phyloP scores from a whole-genome alignment of 2,797 vertebrate genomes.

The Falco peregrinus region DNA sequence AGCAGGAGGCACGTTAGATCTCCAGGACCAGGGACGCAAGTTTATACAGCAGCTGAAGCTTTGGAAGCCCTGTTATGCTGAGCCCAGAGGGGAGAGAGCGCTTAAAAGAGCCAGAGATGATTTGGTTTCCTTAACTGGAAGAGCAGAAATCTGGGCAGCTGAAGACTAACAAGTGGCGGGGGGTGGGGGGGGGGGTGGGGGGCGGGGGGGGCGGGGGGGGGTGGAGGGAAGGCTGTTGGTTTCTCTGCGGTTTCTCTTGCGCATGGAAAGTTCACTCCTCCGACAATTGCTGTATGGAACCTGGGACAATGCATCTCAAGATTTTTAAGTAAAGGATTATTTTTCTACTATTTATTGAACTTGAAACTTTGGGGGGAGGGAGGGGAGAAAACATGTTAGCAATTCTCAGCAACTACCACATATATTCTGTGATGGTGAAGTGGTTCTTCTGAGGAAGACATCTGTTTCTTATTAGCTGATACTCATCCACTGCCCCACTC shows the following conservation, averaged over 20 bases:
- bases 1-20: slow-evolving; percentile 45
- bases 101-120: slow-evolving; percentile 20
- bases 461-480: slow-evolving; percentile 44
- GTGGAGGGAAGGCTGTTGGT: background rate
- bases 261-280: background rate
- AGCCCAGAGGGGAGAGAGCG: slow-evolving; percentile 58
- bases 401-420: background rate
- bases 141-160: slow-evolving; percentile 29
- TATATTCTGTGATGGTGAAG: slow-evolving; percentile 50
- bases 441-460: slow-evolving; percentile 53
- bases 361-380: slow-evolving; percentile 69
- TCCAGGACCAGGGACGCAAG: slow-evolving; percentile 42
- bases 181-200: background rate
- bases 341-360: slow-evolving; percentile 99
- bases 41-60: slow-evolving; percentile 42
- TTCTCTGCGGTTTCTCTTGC: background rate
- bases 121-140: slow-evolving; percentile 72
- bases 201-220: background rate
- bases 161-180: background rate
- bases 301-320: slow-evolving; percentile 77
- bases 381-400: slow-evolving; percentile 34
- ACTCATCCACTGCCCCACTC: slow-evolving; percentile 43
- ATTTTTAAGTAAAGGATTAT: slow-evolving; percentile 91
- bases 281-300: slow-evolving; percentile 18
- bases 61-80: slow-evolving; percentile 45